Base-by-base conservation (phyloP, 2,797 vertebrate genomes). In the Cynodonichthys magdalenae region DNA sequence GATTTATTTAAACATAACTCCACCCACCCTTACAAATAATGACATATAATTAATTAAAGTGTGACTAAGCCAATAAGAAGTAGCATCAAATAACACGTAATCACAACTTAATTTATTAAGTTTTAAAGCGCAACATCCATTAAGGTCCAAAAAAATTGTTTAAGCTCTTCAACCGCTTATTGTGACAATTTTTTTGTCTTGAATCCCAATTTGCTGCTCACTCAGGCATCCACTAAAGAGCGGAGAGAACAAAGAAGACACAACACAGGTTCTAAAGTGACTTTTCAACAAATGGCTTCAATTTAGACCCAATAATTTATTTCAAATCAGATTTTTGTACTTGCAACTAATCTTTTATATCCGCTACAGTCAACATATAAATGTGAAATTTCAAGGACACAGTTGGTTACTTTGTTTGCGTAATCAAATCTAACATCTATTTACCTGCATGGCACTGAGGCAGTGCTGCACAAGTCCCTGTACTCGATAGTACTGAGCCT, bases 401-500 rank as follows among this genome's bases (percentile, higher is more conserved):
- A 9, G 34, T 10, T 36, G 9, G 9, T 36, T 36, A 9, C 12
- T 36, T 36, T 36, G 10, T 31, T 31, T 27, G n/a, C 12, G 9
- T n/a, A 19, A n/a, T 46, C 6, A 45, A 29, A 14, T 29, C 15
- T 31, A 31, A 12, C 0, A 50, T 15, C 11, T 0, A 6, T 69
- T 68, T 76, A 96, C 95, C 95, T 96, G 94, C 80, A 96, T 81
- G 2, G 94, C 94, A 70, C 86, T 83, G 49, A 95, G 91, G 82
- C 95, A 96, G 81, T 95, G 95, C 71, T 96, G 94, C 59, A 95
- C 61, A 0, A 96, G 93, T 27, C 95, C 95, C 69, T 95, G 95
- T 10, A 96, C 91, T 69, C 89, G 85, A 82, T 95, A 96, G 81
- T 94, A 95, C 66, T 94, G 94, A 5, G 95, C 95, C 82, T 96